A percentile compares a stretch with the other conserved stretches of the same genome.
phyloP scores from a whole-genome alignment of 2,797 vertebrate species.

The Acanthis flammea region DNA sequence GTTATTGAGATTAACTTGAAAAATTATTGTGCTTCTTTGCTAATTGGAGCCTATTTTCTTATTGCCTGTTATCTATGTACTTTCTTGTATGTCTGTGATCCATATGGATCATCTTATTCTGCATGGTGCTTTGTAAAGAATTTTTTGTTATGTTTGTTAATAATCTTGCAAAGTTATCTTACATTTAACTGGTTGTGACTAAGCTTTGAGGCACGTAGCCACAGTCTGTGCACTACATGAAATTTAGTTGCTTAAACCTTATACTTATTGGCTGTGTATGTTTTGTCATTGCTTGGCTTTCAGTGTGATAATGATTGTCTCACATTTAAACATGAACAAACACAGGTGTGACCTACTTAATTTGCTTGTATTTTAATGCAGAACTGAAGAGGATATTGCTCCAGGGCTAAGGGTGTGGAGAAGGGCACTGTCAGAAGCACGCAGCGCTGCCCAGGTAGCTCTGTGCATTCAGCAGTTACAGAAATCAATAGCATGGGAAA shows the following conservation, averaged over 20 bases:
- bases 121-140: slow-evolving; percentile 83
- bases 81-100: slow-evolving; percentile 82
- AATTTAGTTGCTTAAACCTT: slow-evolving; percentile 83
- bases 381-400: slow-evolving; percentile 96
- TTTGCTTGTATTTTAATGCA: slow-evolving; percentile 78
- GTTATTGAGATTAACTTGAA: slow-evolving; percentile 94
- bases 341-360: slow-evolving; percentile 70
- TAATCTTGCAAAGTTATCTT: slow-evolving; percentile 80
- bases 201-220: slow-evolving; percentile 82
- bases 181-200: slow-evolving; percentile 81
- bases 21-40: slow-evolving; percentile 93
- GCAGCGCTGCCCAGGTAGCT: slow-evolving; percentile 95
- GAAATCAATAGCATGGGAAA: slow-evolving; percentile 99
- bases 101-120: slow-evolving; percentile 81
- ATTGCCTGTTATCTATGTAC: slow-evolving; percentile 85
- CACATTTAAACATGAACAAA: slow-evolving; percentile 63
- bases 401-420: slow-evolving; percentile 97
- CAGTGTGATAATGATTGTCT: slow-evolving; percentile 78
- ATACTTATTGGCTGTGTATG: slow-evolving; percentile 80
- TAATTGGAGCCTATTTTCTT: slow-evolving; percentile 89
- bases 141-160: slow-evolving; percentile 78
- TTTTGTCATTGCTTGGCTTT: slow-evolving; percentile 85
- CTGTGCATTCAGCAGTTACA: slow-evolving; percentile 98
- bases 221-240: slow-evolving; percentile 83
- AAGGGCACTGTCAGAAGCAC: slow-evolving; percentile 90